Conservation (phyloP, 1,140 invertebrate species). For the Drosophila tropicalis region DNA sequence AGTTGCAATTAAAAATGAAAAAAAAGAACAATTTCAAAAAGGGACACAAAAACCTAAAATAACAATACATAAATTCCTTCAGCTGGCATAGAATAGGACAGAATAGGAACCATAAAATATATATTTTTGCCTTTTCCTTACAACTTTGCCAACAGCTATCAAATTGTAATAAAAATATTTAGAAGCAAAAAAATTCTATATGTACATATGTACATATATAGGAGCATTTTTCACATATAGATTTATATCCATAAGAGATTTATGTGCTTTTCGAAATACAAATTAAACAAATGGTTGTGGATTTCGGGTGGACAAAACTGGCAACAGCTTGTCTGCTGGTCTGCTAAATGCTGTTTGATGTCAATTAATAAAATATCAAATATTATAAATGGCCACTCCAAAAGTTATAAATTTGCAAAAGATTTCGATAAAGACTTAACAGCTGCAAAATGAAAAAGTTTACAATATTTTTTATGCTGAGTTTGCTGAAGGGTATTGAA, state of each 20-base stretch:
- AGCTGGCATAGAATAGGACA: constrained; percentile 38
- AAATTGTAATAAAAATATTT: constrained; percentile 52
- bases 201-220: neutral
- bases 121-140: constrained; percentile 18
- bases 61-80: constrained; percentile 32
- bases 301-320: constrained; percentile 25
- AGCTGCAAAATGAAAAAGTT: neutral
- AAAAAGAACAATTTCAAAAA: constrained; percentile 36
- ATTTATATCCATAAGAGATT: constrained; percentile 12
- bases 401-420: constrained; percentile 10
- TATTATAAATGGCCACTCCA: constrained; percentile 41
- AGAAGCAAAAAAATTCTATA: constrained; percentile 2
- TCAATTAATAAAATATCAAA: constrained; percentile 54
- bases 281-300: constrained; percentile 50
- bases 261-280: constrained; percentile 35
- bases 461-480: neutral
- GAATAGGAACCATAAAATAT: constrained; percentile 23
- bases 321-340: constrained; percentile 50
- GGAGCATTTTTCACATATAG: neutral
- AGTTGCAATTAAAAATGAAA: constrained; percentile 22
- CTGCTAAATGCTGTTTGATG: constrained; percentile 24
- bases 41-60: constrained; percentile 26
- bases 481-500: no score
- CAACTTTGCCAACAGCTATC: constrained; percentile 34
- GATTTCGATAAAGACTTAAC: no score